Conservation (phyloP, 2,797 vertebrate species). For the Alauda arvensis region DNA sequence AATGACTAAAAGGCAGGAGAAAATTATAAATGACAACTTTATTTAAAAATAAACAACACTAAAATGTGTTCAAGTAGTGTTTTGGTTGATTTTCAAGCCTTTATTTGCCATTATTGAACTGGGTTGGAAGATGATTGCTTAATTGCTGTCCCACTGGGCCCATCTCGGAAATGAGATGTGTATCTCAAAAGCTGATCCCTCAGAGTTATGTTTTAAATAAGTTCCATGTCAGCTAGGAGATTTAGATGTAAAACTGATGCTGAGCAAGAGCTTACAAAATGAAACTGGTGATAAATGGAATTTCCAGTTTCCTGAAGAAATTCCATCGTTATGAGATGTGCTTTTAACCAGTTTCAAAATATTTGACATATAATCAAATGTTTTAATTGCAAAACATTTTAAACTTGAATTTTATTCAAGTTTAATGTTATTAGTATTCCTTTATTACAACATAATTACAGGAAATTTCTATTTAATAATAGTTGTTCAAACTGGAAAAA, state of each 20-base stretch:
- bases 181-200: constrained; percentile 2
- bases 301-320: not conserved
- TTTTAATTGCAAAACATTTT: not conserved
- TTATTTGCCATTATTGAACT: constrained; percentile 30
- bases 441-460: not conserved
- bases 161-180: constrained; percentile 13
- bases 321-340: not conserved
- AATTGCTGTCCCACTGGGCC: constrained; percentile 20
- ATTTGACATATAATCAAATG: not conserved
- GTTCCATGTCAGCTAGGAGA: not conserved
- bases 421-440: not conserved
- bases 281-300: not conserved
- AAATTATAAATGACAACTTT: not conserved
- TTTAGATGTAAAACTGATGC: not conserved
- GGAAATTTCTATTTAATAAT: constrained; percentile 10
- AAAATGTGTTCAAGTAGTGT: not conserved
- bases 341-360: not conserved
- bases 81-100: constrained; percentile 13
- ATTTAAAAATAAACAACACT: constrained; percentile 20
- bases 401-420: not conserved
- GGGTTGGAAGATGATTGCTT: not conserved
- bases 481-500: not conserved
- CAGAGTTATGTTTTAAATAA: constrained; percentile 44
- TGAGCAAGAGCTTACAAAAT: not conserved
- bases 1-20: not conserved